Conservation (phyloP, 1,140 invertebrate species). For the Pogonus chalceus region DNA sequence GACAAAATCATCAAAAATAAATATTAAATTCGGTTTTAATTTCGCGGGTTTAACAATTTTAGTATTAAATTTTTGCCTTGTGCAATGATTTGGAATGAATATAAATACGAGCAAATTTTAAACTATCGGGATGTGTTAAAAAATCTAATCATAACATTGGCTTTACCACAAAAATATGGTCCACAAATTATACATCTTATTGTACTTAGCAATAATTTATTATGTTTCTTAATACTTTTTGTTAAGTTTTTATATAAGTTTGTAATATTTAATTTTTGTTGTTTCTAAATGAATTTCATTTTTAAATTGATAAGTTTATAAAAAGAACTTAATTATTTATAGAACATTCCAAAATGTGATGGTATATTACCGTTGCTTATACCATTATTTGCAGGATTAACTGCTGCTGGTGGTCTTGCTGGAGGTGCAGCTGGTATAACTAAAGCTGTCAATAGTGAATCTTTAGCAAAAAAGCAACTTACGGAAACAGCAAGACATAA, state of each 20-base stretch:
- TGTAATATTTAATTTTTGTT: slow-evolving; percentile 8
- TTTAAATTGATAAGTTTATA: background rate
- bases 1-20: slow-evolving; percentile 32
- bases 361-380: slow-evolving; percentile 28
- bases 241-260: no score
- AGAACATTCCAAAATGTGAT: slow-evolving; percentile 27
- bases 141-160: slow-evolving; percentile 25
- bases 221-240: no score
- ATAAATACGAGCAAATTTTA: slow-evolving; percentile 29
- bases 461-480: slow-evolving; percentile 23
- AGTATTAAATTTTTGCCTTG: slow-evolving; percentile 26
- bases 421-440: slow-evolving; percentile 26
- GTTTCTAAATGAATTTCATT: background rate
- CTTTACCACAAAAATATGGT: slow-evolving; percentile 28
- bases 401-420: no score
- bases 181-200: no score
- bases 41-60: slow-evolving; percentile 19
- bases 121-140: slow-evolving; percentile 21
- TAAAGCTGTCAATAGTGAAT: slow-evolving; percentile 29
- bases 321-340: background rate
- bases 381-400: slow-evolving; percentile 32
- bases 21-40: slow-evolving; percentile 24
- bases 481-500: slow-evolving; percentile 28
- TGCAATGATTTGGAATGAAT: slow-evolving; percentile 28
- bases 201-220: no score